These are phyloP conservation scores for Neodontobutis hainanensis DNA, from an alignment of 2,113 vertebrate genomes.

Conservation along the genomic window DNA sequence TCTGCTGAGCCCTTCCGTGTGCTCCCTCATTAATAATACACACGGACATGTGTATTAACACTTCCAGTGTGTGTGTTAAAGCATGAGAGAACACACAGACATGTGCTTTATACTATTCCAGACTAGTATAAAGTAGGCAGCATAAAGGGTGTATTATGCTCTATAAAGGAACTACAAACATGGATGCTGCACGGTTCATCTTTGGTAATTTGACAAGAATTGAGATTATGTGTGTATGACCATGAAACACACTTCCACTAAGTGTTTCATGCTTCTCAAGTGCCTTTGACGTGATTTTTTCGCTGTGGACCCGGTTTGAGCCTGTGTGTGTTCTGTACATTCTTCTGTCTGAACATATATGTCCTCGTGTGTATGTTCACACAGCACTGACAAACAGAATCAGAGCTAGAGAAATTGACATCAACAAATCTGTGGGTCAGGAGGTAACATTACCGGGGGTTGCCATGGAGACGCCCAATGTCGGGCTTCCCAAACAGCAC, in stretches of 20 bases:
- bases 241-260: conserved; percentile 28
- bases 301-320: conserved; percentile 23
- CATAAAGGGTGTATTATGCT: conserved; percentile 4
- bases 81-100: conserved; percentile 7
- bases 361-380: conserved; percentile 37
- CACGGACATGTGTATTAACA: conserved; percentile 92
- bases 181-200: conserved; percentile 14
- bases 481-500: conserved; percentile 66
- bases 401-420: conserved; percentile 74
- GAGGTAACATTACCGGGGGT: conserved; percentile 79
- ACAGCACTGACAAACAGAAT: conserved; percentile 67
- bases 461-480: conserved; percentile 82
- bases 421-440: conserved; percentile 79
- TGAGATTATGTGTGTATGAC: conserved; percentile 15
- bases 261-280: conserved; percentile 33
- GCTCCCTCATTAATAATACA: conserved; percentile 89
- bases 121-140: conserved; percentile 14
- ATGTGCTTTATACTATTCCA: neutral
- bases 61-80: conserved; percentile 72
- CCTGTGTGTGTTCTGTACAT: neutral
- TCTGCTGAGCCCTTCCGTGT: conserved; percentile 84
- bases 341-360: neutral
- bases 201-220: conserved; percentile 17
- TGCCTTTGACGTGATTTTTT: conserved; percentile 41
- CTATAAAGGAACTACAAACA: conserved; percentile 17